Evolutionary conservation across 2,888 invertebrate genomes (phyloP).

Genomic region (Mongoloraphidia duomilia): DNA sequence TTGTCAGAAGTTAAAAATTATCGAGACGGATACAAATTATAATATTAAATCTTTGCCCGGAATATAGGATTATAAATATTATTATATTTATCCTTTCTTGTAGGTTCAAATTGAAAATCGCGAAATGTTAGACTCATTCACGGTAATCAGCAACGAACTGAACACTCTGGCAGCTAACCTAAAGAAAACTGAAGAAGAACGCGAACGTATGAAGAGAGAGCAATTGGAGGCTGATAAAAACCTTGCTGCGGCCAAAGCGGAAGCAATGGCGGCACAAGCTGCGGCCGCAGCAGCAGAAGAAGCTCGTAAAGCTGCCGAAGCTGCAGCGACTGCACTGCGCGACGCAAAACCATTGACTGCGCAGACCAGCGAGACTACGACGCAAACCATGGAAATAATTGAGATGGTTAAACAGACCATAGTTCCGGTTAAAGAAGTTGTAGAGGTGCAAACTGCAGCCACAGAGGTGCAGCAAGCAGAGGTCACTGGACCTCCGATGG

Average conservation of each 20-base stretch:
- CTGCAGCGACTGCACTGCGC: slow-evolving; percentile 20
- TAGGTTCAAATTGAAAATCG: slow-evolving; percentile 43
- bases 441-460: slow-evolving; percentile 12
- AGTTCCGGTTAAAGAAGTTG: slow-evolving; percentile 25
- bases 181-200: slow-evolving; percentile 33
- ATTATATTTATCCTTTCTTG: slow-evolving; percentile 2
- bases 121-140: slow-evolving; percentile 52
- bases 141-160: slow-evolving; percentile 43
- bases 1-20: not conserved
- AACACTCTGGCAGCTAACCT: slow-evolving; percentile 41
- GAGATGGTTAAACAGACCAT: slow-evolving; percentile 19
- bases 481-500: slow-evolving; percentile 16
- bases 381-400: slow-evolving; percentile 21
- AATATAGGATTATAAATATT: not conserved
- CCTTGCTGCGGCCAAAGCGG: slow-evolving; percentile 32
- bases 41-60: too few species aligned
- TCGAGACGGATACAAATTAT: not conserved
- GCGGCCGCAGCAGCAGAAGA: slow-evolving; percentile 22
- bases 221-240: slow-evolving; percentile 33
- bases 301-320: slow-evolving; percentile 18
- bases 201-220: slow-evolving; percentile 30
- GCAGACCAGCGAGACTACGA: slow-evolving; percentile 17
- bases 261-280: slow-evolving; percentile 30
- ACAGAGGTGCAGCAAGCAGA: slow-evolving; percentile 22
- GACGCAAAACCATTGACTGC: slow-evolving; percentile 1